phyloP scores from a whole-genome alignment of 64 coral and sea anemone genomes.

The Stichodactyla mertensii region DNA sequence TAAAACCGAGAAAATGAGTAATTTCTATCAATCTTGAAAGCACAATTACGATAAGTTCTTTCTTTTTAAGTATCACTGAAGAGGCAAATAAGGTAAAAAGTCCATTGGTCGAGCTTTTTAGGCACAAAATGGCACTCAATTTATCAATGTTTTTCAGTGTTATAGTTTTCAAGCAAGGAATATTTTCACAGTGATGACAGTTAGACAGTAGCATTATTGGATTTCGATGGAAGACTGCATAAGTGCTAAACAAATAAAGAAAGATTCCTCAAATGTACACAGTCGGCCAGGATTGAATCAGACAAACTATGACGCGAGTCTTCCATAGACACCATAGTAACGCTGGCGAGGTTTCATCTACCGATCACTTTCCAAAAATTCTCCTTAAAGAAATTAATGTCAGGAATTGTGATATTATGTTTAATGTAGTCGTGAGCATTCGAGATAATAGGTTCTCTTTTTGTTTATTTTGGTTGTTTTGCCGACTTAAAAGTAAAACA shows the following conservation, averaged over 20 bases:
- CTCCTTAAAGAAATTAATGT: not conserved
- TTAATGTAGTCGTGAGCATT: not conserved
- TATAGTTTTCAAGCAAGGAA: not conserved
- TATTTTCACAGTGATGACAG: not conserved
- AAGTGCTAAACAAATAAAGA: constrained; percentile 1
- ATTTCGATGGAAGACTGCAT: not conserved
- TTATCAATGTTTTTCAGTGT: not conserved
- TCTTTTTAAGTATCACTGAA: no score
- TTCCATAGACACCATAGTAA: not conserved
- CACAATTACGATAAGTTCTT: no score
- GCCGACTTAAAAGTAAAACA: not conserved
- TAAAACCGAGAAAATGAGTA: no score
- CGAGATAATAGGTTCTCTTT: not conserved
- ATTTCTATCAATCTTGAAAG: no score
- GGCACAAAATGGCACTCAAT: not conserved
- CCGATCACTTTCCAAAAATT: not conserved
- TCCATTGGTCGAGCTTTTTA: no score
- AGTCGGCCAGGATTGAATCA: not conserved
- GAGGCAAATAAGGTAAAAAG: no score
- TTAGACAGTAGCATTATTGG: not conserved
- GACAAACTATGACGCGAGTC: not conserved
- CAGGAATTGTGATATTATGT: not conserved
- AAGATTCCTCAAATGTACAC: not conserved
- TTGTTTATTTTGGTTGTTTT: not conserved
- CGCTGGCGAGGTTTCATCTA: not conserved